phyloP scores from a whole-genome alignment of 2,797 vertebrate species.

The Ciconia nigra region DNA sequence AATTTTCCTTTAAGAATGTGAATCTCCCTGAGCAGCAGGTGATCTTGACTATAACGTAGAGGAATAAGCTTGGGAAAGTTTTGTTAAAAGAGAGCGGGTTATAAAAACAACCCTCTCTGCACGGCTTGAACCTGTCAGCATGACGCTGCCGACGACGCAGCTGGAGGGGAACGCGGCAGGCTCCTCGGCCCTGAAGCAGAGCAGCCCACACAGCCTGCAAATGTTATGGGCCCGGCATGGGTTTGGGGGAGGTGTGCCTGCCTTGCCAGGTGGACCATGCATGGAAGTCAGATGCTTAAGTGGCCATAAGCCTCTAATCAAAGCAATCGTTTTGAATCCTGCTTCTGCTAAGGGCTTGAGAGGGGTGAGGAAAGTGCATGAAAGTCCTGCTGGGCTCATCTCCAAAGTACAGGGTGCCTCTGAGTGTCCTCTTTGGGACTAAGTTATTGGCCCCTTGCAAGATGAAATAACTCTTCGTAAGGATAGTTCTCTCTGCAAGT shows the following conservation, averaged over 20 bases:
- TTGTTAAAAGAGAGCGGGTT: constrained; percentile 42
- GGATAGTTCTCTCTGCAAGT: not conserved
- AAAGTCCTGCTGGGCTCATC: not conserved
- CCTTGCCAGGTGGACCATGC: constrained; percentile 14
- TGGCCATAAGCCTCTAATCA: not conserved
- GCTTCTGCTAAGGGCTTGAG: not conserved
- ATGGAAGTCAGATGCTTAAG: constrained; percentile 13
- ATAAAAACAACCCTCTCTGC: constrained; percentile 51
- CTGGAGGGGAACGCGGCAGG: not conserved
- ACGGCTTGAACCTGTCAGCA: constrained; percentile 25
- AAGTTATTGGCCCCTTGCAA: not conserved
- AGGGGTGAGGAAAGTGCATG: not conserved
- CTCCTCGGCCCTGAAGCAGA: not conserved
- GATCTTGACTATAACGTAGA: not conserved
- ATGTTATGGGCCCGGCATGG: not conserved
- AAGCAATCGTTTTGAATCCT: not conserved
- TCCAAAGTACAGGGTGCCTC: not conserved
- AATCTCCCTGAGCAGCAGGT: constrained; percentile 10
- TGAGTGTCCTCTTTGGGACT: not conserved
- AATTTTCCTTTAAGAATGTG: not conserved
- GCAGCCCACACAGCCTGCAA: constrained; percentile 52
- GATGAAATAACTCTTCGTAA: not conserved
- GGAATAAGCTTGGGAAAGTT: constrained; percentile 57
- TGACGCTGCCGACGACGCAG: not conserved
- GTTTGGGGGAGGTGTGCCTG: constrained; percentile 1